A percentile compares a stretch with the other conserved stretches of the same genome.
Conservation (phyloP, 1,140 invertebrate genomes). For the Thalassaphorura encarpata region DNA sequence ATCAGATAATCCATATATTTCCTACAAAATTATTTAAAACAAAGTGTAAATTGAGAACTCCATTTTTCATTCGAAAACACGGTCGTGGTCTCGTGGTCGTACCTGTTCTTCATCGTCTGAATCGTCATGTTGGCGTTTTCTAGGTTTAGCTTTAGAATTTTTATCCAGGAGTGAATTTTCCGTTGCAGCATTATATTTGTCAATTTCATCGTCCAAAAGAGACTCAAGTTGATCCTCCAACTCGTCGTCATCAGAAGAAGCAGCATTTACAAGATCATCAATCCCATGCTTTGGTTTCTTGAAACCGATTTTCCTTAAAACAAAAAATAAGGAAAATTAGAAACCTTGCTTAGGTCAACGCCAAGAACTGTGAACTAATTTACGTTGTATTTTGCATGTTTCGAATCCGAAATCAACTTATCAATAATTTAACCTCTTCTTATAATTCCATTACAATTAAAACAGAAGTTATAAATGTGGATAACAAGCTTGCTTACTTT, state of each 20-base stretch:
- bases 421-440: background rate
- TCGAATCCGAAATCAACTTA: background rate
- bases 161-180: constrained; percentile 12
- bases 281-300: constrained; percentile 8
- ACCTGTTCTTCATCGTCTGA: constrained; percentile 18
- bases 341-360: background rate
- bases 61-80: too few species aligned
- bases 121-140: background rate
- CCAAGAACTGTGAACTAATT: background rate
- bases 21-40: background rate
- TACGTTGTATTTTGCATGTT: background rate
- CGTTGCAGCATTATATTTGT: constrained; percentile 25
- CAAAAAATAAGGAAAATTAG: background rate
- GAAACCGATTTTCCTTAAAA: constrained; percentile 11
- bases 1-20: too few species aligned
- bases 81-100: too few species aligned
- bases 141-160: constrained; percentile 1
- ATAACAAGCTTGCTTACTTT: too few species aligned
- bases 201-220: constrained; percentile 30
- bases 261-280: constrained; percentile 15
- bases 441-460: too few species aligned
- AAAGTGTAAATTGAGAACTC: too few species aligned
- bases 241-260: constrained; percentile 17
- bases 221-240: constrained; percentile 20
- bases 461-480: too few species aligned